Base-by-base conservation (phyloP, 2,797 vertebrate species). In the Cichlasoma orientale region DNA sequence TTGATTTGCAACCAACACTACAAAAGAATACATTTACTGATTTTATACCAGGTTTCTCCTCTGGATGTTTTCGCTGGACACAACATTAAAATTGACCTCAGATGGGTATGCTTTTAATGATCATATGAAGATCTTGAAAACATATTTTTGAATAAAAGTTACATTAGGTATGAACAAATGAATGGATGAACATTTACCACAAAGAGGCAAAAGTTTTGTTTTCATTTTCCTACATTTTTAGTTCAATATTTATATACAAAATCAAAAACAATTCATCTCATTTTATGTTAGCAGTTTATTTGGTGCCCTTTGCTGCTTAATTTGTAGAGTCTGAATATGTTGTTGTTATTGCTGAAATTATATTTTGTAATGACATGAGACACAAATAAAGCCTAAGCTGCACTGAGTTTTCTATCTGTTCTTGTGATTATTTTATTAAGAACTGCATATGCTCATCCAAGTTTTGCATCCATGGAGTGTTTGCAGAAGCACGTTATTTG, bases 371-470 rank as follows among this genome's bases (percentile, higher is more conserved):
- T 68, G 7, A 79, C 57, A 55, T 79, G 57, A 80, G 52, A 74
- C 70, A 80, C 54, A 85, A 95, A 94, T 94, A 94, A 93, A 95
- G 82, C 59, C 61, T 75, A 57, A 80, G 53, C 69, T 79, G 41
- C 56, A 82, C 47, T 76, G 63, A 84, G 55, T 80, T 80, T 61
- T 75, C 50, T 74, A 36, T 56, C 82, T 87, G 63, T 86, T 85
- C 19, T 89, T 86, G 86, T 92, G 80, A 81, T 89, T 87, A 56
- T 88, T 89, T 71, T 6, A 38, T 29, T 38, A 50, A n/a, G 19
- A 38, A 69, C 4, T 27, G n/a, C 23, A 52, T 33, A 23, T 7
- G 4, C 16, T 38, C 27, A 56, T 7, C n/a, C 16, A 27, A 54
- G 21, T 4, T 52, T 18, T 70, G 9, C 55, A 56, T 47, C 58